Conservation (phyloP, 2,113 vertebrate species). For the Strigops habroptila region DNA sequence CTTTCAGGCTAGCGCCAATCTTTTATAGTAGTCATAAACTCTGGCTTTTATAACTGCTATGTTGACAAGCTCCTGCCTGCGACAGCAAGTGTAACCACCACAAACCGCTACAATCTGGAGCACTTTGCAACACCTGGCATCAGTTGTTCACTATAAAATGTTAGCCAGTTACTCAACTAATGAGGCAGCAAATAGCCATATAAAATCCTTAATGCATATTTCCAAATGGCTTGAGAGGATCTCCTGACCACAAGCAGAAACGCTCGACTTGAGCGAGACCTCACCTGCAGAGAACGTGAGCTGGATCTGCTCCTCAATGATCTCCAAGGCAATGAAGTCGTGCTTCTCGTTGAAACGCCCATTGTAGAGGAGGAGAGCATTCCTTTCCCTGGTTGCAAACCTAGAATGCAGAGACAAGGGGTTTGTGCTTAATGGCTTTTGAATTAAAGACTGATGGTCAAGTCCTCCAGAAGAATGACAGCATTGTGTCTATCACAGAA, state of each 20-base stretch:
- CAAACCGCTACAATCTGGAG: background rate
- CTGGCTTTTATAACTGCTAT: background rate
- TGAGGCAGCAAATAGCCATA: background rate
- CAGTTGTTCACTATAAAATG: background rate
- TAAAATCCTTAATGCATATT: background rate
- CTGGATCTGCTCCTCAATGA: slow-evolving; percentile 94
- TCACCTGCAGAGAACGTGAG: slow-evolving; percentile 96
- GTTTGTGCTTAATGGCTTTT: background rate
- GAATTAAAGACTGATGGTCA: background rate
- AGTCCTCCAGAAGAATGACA: background rate
- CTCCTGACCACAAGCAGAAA: background rate
- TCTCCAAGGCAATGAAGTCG: slow-evolving; percentile 94
- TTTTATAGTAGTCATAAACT: slow-evolving; percentile 42
- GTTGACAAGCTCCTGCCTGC: background rate
- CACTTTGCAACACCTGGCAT: background rate
- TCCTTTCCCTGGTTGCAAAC: slow-evolving; percentile 90
- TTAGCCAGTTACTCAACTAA: background rate
- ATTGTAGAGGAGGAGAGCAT: slow-evolving; percentile 91
- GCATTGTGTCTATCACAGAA: background rate
- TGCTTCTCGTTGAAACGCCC: slow-evolving; percentile 97
- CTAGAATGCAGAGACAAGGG: slow-evolving; percentile 51
- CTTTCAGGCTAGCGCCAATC: background rate
- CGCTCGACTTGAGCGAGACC: rapidly evolving
- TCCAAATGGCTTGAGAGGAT: background rate
- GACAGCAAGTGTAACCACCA: background rate